phyloP scores from a whole-genome alignment of 2,888 invertebrate species.

The Xanthostigma xanthostigma region DNA sequence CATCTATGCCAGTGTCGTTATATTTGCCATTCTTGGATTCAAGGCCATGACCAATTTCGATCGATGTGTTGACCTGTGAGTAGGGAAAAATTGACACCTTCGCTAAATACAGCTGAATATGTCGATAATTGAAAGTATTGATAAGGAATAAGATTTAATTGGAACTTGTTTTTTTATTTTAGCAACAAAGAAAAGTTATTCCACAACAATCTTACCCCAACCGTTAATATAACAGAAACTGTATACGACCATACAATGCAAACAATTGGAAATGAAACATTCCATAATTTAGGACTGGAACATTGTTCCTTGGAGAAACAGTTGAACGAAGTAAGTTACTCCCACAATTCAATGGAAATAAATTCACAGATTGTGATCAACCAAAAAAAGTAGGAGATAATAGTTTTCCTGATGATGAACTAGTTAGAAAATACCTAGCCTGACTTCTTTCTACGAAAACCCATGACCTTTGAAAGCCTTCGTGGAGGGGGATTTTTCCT shows the following conservation, averaged over 20 bases:
- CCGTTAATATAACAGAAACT: conserved; percentile 35
- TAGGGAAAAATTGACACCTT: conserved; percentile 11
- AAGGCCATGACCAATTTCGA: conserved; percentile 86
- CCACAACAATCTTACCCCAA: conserved; percentile 19
- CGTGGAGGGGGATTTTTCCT: no score
- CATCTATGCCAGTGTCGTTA: conserved; percentile 86
- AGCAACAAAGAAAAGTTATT: conserved; percentile 35
- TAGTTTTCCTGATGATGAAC: no score
- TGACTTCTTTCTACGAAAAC: no score
- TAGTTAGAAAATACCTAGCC: no score
- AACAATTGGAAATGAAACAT: conserved; percentile 24
- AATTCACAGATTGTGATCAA: no score
- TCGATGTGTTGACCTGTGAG: conserved; percentile 61
- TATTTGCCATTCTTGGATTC: conserved; percentile 90
- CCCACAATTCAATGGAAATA: neutral
- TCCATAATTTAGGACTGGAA: conserved; percentile 35
- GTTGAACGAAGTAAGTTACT: conserved; percentile 49
- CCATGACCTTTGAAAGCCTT: no score
- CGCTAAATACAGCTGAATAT: neutral
- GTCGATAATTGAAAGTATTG: no score
- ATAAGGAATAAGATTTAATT: no score
- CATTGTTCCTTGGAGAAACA: conserved; percentile 59
- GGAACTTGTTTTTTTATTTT: conserved; percentile 19
- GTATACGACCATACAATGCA: conserved; percentile 37
- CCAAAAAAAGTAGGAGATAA: no score